Evolutionary conservation across 2,888 invertebrate genomes (phyloP).

Genomic region (Dasypogon diadema): DNA sequence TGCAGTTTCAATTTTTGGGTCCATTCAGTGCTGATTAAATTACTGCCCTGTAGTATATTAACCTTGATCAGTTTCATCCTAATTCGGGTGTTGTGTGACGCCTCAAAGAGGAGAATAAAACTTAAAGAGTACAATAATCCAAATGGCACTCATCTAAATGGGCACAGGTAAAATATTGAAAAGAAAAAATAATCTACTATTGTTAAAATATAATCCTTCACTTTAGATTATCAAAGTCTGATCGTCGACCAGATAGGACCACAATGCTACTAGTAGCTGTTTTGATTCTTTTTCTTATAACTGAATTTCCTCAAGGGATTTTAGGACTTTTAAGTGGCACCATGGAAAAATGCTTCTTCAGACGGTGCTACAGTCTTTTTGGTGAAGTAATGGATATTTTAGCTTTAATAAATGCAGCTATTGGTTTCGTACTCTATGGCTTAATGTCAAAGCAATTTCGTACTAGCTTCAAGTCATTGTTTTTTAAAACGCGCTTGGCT

Average conservation of each 20-base stretch:
- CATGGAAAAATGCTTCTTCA: conserved; percentile 79
- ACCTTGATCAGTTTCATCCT: conserved; percentile 77
- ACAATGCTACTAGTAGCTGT: conserved; percentile 92
- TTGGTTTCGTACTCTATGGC: conserved; percentile 94
- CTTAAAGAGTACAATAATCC: conserved; percentile 74
- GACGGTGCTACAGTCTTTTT: conserved; percentile 82
- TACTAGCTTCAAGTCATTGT: conserved; percentile 76
- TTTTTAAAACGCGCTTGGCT: conserved; percentile 78
- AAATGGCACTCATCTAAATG: conserved; percentile 67
- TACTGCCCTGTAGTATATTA: conserved; percentile 80
- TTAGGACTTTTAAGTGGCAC: conserved; percentile 79
- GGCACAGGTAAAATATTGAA: conserved; percentile 55
- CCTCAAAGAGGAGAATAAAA: conserved; percentile 80
- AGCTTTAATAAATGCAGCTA: conserved; percentile 90
- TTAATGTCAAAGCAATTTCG: conserved; percentile 95
- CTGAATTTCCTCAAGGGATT: conserved; percentile 88
- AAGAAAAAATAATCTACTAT: too few species aligned
- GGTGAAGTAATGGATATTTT: conserved; percentile 91
- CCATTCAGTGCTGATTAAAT: conserved; percentile 80
- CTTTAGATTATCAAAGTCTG: conserved; percentile 70
- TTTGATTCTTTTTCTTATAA: conserved; percentile 85
- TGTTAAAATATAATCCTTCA: too few species aligned
- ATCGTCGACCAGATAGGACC: conserved; percentile 85
- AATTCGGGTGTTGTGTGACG: conserved; percentile 78
- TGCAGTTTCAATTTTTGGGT: conserved; percentile 78